These are phyloP conservation scores for Lepidothrix coronata DNA, from an alignment of 2,113 vertebrate genomes.

Conservation along the genomic window DNA sequence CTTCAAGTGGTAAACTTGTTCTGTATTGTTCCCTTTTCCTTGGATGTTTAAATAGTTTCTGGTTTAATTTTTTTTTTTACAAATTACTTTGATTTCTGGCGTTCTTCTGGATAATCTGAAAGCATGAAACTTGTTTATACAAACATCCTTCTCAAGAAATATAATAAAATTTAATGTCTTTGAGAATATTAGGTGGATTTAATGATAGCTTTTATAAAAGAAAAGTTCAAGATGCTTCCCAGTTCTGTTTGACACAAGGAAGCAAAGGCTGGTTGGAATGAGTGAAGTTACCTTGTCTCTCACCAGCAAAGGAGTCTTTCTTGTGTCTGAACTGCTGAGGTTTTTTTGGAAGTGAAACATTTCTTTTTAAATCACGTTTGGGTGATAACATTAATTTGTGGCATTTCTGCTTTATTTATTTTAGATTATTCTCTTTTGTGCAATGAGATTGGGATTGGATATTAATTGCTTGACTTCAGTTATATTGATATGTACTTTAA, in stretches of 20 bases:
- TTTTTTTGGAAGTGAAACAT: neutral
- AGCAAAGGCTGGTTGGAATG: neutral
- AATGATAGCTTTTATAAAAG: neutral
- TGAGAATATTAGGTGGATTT: neutral
- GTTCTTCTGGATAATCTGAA: neutral
- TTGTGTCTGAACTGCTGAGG: neutral
- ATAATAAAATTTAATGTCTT: neutral
- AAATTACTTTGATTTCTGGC: neutral
- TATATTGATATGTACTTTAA: neutral
- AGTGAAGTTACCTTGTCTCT: neutral
- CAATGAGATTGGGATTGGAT: neutral
- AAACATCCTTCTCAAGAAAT: neutral
- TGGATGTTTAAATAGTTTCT: neutral
- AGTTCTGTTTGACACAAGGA: fast-evolving
- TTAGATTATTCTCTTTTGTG: neutral
- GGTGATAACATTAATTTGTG: neutral
- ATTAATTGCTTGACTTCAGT: neutral
- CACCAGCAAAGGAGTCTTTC: neutral
- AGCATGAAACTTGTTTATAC: neutral
- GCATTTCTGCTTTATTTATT: neutral
- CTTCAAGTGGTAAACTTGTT: neutral
- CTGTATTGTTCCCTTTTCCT: neutral
- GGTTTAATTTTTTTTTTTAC: neutral
- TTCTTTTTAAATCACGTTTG: neutral
- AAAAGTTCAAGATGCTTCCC: neutral